These are phyloP conservation scores for Drosophila trapezifrons DNA, from an alignment of 1,140 invertebrate species.

Conservation along the genomic window DNA sequence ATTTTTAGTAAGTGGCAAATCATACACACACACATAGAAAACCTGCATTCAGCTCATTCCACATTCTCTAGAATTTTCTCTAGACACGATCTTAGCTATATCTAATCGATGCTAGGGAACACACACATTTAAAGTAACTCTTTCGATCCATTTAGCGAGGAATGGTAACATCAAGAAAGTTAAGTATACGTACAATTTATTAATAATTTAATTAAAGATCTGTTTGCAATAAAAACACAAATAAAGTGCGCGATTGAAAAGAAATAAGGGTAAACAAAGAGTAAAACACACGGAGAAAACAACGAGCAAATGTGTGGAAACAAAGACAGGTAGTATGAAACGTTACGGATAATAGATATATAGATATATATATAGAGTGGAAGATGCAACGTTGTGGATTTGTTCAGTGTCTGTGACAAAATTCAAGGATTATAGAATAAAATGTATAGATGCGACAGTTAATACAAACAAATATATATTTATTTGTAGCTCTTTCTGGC, in stretches of 20 bases:
- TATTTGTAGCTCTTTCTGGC: neutral
- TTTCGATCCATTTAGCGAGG: constrained; percentile 2
- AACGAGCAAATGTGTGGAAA: constrained; percentile 60
- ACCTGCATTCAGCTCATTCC: constrained; percentile 7
- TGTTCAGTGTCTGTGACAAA: constrained; percentile 47
- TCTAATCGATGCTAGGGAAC: neutral
- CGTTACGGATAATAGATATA: constrained; percentile 40
- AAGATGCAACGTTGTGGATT: constrained; percentile 42
- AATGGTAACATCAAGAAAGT: constrained; percentile 37
- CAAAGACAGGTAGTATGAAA: constrained; percentile 41
- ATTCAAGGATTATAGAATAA: constrained; percentile 5
- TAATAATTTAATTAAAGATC: constrained; percentile 4
- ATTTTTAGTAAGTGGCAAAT: neutral
- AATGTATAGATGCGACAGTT: neutral
- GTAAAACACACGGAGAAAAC: constrained; percentile 17
- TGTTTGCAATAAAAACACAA: constrained; percentile 42
- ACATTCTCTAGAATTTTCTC: neutral
- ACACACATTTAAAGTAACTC: constrained; percentile 17
- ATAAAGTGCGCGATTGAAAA: constrained; percentile 41
- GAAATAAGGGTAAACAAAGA: constrained; percentile 33
- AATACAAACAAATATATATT: too few species aligned
- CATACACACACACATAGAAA: constrained; percentile 10
- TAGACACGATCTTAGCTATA: too few species aligned
- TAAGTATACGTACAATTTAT: constrained; percentile 45
- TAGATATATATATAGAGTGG: constrained; percentile 29